These are phyloP conservation scores for Drosophila murphyi DNA, from an alignment of 1,140 invertebrate species.

Conservation along the genomic window DNA sequence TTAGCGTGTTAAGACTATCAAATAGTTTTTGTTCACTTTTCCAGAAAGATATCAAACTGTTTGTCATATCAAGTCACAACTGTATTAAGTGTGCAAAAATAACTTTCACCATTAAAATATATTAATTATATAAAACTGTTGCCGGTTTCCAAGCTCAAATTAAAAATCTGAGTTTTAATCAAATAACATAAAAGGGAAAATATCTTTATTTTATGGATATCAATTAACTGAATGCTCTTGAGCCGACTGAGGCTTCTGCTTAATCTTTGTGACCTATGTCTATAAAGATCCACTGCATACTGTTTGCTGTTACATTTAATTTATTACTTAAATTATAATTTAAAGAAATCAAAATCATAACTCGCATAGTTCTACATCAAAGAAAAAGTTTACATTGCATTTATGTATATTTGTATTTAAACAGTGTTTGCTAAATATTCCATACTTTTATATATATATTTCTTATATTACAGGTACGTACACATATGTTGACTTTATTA, in stretches of 20 bases:
- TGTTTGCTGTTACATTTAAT: too few relatives aligned
- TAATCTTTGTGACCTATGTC: too few relatives aligned
- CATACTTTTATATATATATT: neutral
- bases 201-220: too few relatives aligned
- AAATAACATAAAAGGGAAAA: too few relatives aligned
- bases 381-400: neutral
- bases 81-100: neutral
- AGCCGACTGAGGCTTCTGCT: too few relatives aligned
- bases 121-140: neutral
- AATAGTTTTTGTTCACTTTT: too few relatives aligned
- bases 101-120: neutral
- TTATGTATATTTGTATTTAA: neutral
- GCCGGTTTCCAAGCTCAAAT: neutral
- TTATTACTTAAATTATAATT: too few relatives aligned
- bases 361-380: neutral
- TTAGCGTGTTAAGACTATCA: neutral
- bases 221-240: too few relatives aligned
- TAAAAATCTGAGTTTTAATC: too few relatives aligned
- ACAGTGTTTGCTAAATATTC: neutral
- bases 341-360: neutral
- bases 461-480: conserved; percentile 55
- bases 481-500: conserved; percentile 17
- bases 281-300: too few relatives aligned
- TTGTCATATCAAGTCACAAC: conserved; percentile 5
- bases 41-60: neutral